Percentiles rank a stretch among this genome's conserved stretches.
Conservation (phyloP, 2,888 invertebrate genomes). For the Andricus quercusramuli region DNA sequence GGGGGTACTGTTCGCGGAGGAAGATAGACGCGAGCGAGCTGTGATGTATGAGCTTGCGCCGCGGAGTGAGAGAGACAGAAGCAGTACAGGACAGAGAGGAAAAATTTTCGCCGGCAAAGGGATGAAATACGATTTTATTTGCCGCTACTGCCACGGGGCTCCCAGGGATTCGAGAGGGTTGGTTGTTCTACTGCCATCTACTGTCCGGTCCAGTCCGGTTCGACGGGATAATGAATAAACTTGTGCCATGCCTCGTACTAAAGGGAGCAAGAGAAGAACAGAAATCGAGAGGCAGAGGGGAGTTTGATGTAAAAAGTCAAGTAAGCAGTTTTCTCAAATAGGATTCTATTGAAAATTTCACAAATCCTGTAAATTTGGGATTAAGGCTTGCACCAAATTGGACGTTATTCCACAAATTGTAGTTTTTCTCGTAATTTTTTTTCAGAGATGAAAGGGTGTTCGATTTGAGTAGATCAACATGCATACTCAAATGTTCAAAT, state of each 20-base stretch:
- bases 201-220: conserved; percentile 61
- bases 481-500: background rate
- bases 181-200: conserved; percentile 66
- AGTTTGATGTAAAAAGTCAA: conserved; percentile 8
- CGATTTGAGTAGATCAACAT: background rate
- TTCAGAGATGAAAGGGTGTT: background rate
- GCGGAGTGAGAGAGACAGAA: conserved; percentile 61
- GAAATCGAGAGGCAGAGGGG: conserved; percentile 1
- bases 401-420: background rate
- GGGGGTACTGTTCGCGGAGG: conserved; percentile 56
- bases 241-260: conserved; percentile 56
- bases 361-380: background rate
- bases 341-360: conserved; percentile 23
- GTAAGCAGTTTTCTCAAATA: conserved; percentile 31
- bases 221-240: conserved; percentile 68
- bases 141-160: conserved; percentile 67
- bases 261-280: conserved; percentile 13
- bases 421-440: background rate
- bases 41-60: conserved; percentile 76
- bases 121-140: conserved; percentile 78
- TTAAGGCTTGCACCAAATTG: background rate
- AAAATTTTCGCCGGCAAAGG: conserved; percentile 74
- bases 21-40: conserved; percentile 74
- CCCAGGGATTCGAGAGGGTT: conserved; percentile 65
- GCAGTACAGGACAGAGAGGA: conserved; percentile 63